phyloP scores from a whole-genome alignment of 2,888 invertebrate genomes.

The Lycia hirtaria region DNA sequence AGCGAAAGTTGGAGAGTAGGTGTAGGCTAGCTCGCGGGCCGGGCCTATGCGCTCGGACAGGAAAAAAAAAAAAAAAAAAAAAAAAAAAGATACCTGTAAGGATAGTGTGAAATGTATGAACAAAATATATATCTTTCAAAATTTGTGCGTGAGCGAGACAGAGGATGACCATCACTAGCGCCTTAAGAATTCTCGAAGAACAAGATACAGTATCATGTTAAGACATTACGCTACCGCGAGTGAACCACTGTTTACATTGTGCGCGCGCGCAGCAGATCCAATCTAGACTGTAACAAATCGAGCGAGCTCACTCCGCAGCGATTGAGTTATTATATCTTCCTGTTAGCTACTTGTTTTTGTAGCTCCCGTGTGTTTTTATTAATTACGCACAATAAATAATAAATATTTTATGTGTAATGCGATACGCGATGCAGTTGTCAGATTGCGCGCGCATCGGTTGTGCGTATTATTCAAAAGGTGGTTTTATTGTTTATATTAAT shows the following conservation, averaged over 20 bases:
- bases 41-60: too few relatives aligned
- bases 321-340: constrained; percentile 86
- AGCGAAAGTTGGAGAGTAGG: too few relatives aligned
- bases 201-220: constrained; percentile 69
- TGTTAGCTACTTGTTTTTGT: constrained; percentile 84
- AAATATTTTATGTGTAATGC: constrained; percentile 84
- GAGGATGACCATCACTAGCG: too few relatives aligned
- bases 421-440: constrained; percentile 74
- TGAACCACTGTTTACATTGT: constrained; percentile 63
- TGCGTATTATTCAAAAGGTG: constrained; percentile 75
- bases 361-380: constrained; percentile 82
- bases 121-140: too few relatives aligned
- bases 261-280: constrained; percentile 68
- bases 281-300: constrained; percentile 84
- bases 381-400: constrained; percentile 84
- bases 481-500: constrained; percentile 81
- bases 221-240: constrained; percentile 76
- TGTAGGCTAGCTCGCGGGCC: too few relatives aligned
- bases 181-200: neutral
- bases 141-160: too few relatives aligned
- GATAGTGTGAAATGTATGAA: too few relatives aligned
- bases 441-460: constrained; percentile 67
- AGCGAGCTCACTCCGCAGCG: constrained; percentile 70
- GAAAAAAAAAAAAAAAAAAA: too few relatives aligned
- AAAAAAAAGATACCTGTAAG: too few relatives aligned